Percentiles rank a stretch among this genome's conserved stretches.
Conservation (phyloP, 2,888 invertebrate species). For the Drosophila vallismaia region DNA sequence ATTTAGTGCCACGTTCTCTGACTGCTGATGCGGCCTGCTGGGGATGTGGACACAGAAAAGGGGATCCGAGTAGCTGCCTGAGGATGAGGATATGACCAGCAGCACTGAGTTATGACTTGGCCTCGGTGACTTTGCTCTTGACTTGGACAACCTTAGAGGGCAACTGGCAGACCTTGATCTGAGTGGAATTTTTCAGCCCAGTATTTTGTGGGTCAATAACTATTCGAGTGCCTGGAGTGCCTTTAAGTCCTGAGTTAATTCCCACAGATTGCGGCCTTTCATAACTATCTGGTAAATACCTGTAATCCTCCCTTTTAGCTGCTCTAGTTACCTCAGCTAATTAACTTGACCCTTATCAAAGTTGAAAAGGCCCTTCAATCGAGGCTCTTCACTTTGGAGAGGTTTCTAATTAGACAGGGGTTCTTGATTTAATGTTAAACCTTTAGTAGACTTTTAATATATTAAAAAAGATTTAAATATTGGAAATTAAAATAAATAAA, state of each 20-base stretch:
- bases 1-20: slow-evolving; percentile 65
- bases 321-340: background rate
- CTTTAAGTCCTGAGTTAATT: slow-evolving; percentile 2
- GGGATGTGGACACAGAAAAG: slow-evolving; percentile 6
- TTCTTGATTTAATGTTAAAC: background rate
- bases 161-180: slow-evolving; percentile 28
- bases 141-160: slow-evolving; percentile 12
- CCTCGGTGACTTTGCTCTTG: slow-evolving; percentile 40
- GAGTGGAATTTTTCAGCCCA: slow-evolving; percentile 32
- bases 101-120: slow-evolving; percentile 48
- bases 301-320: slow-evolving; percentile 1
- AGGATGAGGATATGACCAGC: slow-evolving; percentile 9
- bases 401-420: slow-evolving; percentile 3
- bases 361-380: background rate
- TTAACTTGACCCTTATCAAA: slow-evolving; percentile 11
- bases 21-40: slow-evolving; percentile 42
- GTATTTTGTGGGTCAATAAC: slow-evolving; percentile 31
- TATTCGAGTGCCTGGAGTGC: background rate
- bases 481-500: background rate
- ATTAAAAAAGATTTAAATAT: background rate
- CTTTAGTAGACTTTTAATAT: background rate
- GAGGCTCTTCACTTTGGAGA: background rate
- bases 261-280: slow-evolving; percentile 7
- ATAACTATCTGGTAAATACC: slow-evolving; percentile 10
- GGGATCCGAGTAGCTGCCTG: background rate